Percentiles rank a stretch among this genome's conserved stretches.
Conservation (phyloP, 2,888 invertebrate genomes). For the Drosophila leonis region DNA sequence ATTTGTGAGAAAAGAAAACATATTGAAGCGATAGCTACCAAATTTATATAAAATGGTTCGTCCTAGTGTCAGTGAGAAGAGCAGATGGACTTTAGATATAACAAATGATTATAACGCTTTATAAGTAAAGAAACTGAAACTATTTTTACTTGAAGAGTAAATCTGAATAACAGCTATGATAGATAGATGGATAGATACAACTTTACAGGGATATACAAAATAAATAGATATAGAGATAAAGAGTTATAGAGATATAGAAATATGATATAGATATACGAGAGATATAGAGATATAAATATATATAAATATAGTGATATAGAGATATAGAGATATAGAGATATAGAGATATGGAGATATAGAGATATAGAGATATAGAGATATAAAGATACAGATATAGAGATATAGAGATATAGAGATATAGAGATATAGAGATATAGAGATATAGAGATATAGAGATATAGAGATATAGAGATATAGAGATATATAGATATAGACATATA, state of each 20-base stretch:
- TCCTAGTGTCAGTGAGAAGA: neutral
- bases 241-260: neutral
- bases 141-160: neutral
- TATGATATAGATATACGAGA: no score
- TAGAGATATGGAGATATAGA: no score
- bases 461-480: neutral
- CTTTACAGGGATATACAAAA: neutral
- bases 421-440: neutral
- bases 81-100: neutral
- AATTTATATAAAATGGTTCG: neutral
- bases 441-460: neutral
- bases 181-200: neutral
- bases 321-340: neutral
- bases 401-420: neutral
- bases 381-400: neutral
- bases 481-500: neutral
- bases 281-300: neutral
- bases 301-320: neutral
- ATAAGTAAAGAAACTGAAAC: neutral
- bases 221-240: neutral
- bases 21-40: conserved; percentile 21
- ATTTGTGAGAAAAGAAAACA: conserved; percentile 11
- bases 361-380: neutral
- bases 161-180: neutral
- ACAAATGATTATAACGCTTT: neutral